These are phyloP conservation scores for Virgularia gustaviana DNA, from an alignment of 92 coral and sea anemone genomes.

Conservation along the genomic window DNA sequence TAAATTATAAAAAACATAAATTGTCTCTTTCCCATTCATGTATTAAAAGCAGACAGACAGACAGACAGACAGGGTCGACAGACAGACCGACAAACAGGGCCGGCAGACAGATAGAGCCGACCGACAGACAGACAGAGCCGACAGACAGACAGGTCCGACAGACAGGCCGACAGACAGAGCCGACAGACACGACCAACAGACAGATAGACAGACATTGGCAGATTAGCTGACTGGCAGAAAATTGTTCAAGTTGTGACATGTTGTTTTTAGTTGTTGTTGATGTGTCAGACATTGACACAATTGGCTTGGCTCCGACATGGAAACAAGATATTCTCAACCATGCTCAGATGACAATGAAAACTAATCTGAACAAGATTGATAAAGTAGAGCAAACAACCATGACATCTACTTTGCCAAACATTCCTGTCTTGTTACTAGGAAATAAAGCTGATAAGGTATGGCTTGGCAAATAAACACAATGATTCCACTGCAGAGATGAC, in stretches of 20 bases:
- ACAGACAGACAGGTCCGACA: too few relatives aligned
- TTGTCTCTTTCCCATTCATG: too few relatives aligned
- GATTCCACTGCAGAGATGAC: not conserved
- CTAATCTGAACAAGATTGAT: not conserved
- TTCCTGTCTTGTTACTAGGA: constrained; percentile 86
- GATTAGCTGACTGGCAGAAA: not conserved
- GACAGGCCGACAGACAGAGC: too few relatives aligned
- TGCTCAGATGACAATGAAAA: constrained; percentile 69
- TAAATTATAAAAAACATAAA: too few relatives aligned
- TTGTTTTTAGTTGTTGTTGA: constrained; percentile 78
- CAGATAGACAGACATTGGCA: not conserved
- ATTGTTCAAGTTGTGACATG: not conserved
- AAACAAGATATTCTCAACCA: constrained; percentile 93
- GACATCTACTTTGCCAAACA: constrained; percentile 11
- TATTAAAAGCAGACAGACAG: too few relatives aligned
- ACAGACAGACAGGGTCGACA: too few relatives aligned
- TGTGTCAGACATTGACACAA: constrained; percentile 84
- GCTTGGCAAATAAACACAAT: not conserved
- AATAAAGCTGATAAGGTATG: constrained; percentile 84
- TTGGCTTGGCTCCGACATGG: constrained; percentile 98
- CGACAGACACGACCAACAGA: too few relatives aligned
- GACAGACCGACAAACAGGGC: too few relatives aligned
- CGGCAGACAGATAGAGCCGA: too few relatives aligned
- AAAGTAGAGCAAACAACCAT: not conserved
- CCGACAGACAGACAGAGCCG: too few relatives aligned